A percentile compares a stretch with the other conserved stretches of the same genome.
These are phyloP conservation scores for Danionella dracula DNA, from an alignment of 2,797 vertebrate genomes.

Conservation along the genomic window DNA sequence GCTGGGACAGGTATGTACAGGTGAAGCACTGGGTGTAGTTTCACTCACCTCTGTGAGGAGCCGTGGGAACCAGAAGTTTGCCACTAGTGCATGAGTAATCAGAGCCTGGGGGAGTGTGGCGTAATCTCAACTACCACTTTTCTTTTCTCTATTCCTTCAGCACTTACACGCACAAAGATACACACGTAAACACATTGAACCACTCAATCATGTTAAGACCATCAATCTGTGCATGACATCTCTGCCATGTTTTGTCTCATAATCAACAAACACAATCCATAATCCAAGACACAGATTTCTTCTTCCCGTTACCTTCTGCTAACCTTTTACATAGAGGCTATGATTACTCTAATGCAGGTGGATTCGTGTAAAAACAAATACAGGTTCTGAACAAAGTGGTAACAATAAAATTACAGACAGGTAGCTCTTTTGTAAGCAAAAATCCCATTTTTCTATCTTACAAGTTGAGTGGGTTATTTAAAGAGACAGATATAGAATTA, in stretches of 20 bases:
- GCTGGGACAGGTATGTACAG: constrained; percentile 69
- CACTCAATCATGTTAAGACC: constrained; percentile 55
- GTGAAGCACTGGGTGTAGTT: constrained; percentile 67
- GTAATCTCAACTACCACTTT: constrained; percentile 69
- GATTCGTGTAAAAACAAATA: constrained; percentile 12
- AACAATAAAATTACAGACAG: background rate
- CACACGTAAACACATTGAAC: constrained; percentile 11
- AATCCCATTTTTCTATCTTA: background rate
- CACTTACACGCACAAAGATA: constrained; percentile 49
- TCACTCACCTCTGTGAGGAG: constrained; percentile 64
- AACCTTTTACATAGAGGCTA: constrained; percentile 8
- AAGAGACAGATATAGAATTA: too few species aligned
- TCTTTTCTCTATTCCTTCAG: constrained; percentile 50
- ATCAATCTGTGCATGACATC: constrained; percentile 57
- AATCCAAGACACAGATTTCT: background rate
- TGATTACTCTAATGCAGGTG: constrained; percentile 12
- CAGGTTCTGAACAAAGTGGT: background rate
- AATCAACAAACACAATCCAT: background rate
- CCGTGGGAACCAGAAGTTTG: constrained; percentile 71
- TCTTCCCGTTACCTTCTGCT: background rate
- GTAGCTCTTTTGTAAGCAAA: background rate
- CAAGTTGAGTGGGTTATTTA: too few species aligned
- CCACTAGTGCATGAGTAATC: constrained; percentile 74
- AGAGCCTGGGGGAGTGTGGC: constrained; percentile 69
- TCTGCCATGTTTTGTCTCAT: background rate